A percentile compares a stretch with the other conserved stretches of the same genome.
phyloP scores from a whole-genome alignment of 2,888 invertebrate species.

The Coremacera marginata region DNA sequence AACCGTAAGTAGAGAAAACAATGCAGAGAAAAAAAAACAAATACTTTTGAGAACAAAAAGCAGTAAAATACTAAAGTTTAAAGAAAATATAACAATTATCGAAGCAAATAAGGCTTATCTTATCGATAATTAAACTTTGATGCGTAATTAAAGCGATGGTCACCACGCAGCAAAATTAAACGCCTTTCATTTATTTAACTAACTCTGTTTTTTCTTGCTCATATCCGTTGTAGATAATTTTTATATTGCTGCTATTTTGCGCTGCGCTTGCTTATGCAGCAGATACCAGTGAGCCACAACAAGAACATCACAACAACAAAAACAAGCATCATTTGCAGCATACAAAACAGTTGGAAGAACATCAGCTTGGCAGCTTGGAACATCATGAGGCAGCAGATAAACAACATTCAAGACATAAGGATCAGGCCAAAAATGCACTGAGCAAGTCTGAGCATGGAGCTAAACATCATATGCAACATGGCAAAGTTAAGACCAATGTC shows the following conservation, averaged over 20 bases:
- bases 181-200: neutral
- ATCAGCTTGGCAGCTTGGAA: neutral
- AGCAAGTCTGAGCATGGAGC: neutral
- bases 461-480: conserved; percentile 14
- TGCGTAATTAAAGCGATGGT: neutral
- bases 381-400: neutral
- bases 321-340: neutral
- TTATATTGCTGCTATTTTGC: conserved; percentile 3
- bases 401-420: neutral
- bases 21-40: neutral
- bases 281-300: neutral
- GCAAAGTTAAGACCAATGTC: neutral
- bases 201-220: neutral
- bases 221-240: conserved; percentile 27
- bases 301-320: neutral
- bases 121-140: neutral
- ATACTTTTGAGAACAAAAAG: neutral
- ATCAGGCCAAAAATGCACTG: neutral
- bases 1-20: conserved; percentile 23
- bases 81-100: neutral
- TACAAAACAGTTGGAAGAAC: conserved; percentile 12
- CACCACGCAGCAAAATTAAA: neutral
- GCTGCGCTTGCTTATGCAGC: conserved; percentile 14
- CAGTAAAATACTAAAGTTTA: neutral
- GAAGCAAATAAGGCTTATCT: neutral